phyloP scores from a whole-genome alignment of 2,888 invertebrate genomes.

The Anodontia alba region DNA sequence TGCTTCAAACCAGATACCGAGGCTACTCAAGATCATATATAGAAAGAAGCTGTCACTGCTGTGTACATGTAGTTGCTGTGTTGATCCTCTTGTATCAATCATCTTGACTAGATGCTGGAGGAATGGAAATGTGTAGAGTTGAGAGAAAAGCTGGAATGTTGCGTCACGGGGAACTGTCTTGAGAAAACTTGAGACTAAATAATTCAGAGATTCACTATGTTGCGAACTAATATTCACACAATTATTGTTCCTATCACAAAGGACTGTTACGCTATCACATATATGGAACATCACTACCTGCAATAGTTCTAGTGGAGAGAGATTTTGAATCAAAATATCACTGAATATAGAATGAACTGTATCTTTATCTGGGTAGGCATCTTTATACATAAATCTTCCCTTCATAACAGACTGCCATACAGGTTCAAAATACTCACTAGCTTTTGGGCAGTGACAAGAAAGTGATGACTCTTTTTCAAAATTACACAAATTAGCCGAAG shows the following conservation, averaged over 20 bases:
- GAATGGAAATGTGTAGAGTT: slow-evolving; percentile 51
- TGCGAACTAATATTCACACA: not conserved
- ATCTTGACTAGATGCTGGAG: slow-evolving; percentile 33
- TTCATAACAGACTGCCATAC: slow-evolving; percentile 31
- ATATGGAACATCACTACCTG: not conserved
- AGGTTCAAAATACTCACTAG: slow-evolving; percentile 26
- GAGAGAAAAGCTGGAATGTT: slow-evolving; percentile 42
- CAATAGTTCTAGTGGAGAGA: not conserved
- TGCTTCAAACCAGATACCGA: slow-evolving; percentile 28
- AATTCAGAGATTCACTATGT: not conserved
- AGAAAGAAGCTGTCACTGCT: slow-evolving; percentile 44
- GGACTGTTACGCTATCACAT: not conserved
- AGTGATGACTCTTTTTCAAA: not conserved
- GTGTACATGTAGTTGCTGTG: slow-evolving; percentile 31
- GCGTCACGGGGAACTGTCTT: slow-evolving; percentile 30
- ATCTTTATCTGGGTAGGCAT: slow-evolving; percentile 27
- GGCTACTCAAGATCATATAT: slow-evolving; percentile 37
- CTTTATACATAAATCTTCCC: slow-evolving; percentile 51
- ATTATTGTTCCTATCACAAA: not conserved
- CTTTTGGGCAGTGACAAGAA: slow-evolving; percentile 43
- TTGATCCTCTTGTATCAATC: not conserved
- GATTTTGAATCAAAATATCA: slow-evolving; percentile 11
- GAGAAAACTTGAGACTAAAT: slow-evolving; percentile 14
- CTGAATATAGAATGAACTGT: slow-evolving; percentile 25
- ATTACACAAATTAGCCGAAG: slow-evolving; percentile 53